phyloP scores from a whole-genome alignment of 2,113 vertebrate genomes.

The Tachuris rubrigastra region DNA sequence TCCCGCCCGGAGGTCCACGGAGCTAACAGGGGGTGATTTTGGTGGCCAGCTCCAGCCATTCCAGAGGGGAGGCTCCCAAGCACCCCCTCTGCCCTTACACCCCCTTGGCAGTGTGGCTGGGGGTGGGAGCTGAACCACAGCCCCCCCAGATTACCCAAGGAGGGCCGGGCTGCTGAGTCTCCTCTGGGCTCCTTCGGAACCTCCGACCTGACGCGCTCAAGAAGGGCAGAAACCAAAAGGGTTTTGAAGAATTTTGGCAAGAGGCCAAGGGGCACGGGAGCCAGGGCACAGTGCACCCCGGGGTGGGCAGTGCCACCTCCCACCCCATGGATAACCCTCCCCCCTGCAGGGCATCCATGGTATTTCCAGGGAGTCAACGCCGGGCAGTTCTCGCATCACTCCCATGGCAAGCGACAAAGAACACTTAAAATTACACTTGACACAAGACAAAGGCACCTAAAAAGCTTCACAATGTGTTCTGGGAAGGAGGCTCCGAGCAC shows the following conservation, averaged over 20 bases:
- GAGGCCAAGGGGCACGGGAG: neutral
- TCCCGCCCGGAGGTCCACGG: neutral
- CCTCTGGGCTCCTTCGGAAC: neutral
- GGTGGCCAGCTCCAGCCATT: neutral
- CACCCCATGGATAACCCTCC: neutral
- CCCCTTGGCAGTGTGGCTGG: neutral
- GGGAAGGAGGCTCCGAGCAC: neutral
- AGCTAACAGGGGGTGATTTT: fast-evolving
- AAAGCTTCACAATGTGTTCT: conserved; percentile 2
- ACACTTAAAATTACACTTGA: neutral
- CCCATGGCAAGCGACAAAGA: neutral
- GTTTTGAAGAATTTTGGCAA: neutral
- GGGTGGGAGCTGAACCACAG: neutral
- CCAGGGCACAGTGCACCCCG: neutral
- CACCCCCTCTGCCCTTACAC: neutral
- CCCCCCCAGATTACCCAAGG: neutral
- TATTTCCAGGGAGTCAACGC: neutral
- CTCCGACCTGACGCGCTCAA: neutral
- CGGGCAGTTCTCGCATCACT: neutral
- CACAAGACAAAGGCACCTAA: conserved; percentile 51
- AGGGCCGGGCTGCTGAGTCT: neutral
- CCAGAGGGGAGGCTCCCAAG: neutral
- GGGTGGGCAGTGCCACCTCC: fast-evolving
- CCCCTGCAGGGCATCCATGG: neutral
- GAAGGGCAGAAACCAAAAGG: neutral